Conservation (phyloP, 2,888 invertebrate genomes). For the Cetonia aurata region DNA sequence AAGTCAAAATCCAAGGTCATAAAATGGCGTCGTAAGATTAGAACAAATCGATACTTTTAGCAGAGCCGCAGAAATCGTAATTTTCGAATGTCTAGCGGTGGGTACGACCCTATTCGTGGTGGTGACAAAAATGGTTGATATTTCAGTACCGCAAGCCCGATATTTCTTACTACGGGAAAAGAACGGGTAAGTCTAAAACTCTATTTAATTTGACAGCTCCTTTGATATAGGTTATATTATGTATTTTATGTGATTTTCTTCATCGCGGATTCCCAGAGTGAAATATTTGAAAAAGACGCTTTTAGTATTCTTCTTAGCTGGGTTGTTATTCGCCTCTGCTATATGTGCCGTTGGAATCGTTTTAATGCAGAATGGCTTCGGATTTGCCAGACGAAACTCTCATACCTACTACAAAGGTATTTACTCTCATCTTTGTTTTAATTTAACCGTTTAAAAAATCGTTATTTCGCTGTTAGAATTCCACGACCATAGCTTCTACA, state of each 20-base stretch:
- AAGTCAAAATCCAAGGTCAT: neutral
- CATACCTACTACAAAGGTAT: slow-evolving; percentile 37
- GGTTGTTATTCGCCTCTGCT: slow-evolving; percentile 33
- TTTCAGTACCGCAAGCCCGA: slow-evolving; percentile 50
- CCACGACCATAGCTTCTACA: slow-evolving; percentile 53
- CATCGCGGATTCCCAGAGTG: slow-evolving; percentile 25
- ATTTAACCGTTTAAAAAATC: neutral
- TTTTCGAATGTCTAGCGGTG: too few species aligned
- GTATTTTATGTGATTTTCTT: slow-evolving; percentile 20
- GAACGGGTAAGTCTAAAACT: slow-evolving; percentile 46
- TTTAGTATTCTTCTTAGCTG: slow-evolving; percentile 38
- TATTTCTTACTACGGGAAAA: slow-evolving; percentile 51
- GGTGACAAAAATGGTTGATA: slow-evolving; percentile 46
- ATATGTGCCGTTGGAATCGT: slow-evolving; percentile 40
- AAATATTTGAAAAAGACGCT: slow-evolving; percentile 42
- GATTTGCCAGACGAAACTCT: slow-evolving; percentile 2
- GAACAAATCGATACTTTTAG: too few species aligned
- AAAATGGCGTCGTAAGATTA: slow-evolving; percentile 30
- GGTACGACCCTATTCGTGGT: too few species aligned
- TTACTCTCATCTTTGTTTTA: neutral
- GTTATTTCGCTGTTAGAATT: slow-evolving; percentile 52
- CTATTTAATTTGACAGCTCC: neutral
- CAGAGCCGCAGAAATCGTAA: too few species aligned
- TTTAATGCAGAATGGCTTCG: slow-evolving; percentile 38
- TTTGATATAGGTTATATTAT: neutral